Evolutionary conservation across 2,797 vertebrate species (phyloP).

Genomic region (Cynodonichthys magdalenae): DNA sequence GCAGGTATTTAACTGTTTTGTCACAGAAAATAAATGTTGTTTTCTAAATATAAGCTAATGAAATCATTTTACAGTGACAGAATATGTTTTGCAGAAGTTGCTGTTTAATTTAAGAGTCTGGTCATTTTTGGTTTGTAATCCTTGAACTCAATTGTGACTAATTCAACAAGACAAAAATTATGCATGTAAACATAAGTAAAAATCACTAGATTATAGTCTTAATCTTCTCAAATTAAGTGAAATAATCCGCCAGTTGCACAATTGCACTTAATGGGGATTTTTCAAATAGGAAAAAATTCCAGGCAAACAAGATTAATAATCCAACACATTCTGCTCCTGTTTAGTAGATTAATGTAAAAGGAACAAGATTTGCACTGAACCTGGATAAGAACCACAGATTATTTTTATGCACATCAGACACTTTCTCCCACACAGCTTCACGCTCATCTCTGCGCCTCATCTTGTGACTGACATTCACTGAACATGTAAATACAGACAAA

Average conservation of each 20-base stretch:
- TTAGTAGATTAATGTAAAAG: no score
- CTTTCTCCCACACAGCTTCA: constrained; percentile 1
- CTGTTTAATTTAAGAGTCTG: not conserved
- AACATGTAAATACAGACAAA: constrained; percentile 44
- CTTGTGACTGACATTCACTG: constrained; percentile 27
- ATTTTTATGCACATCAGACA: not conserved
- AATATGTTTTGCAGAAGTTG: not conserved
- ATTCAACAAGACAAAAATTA: not conserved
- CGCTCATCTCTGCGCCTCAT: not conserved
- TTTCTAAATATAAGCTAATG: no score
- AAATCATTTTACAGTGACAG: not conserved
- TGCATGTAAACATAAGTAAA: not conserved
- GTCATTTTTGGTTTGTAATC: constrained; percentile 8
- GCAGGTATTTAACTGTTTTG: no score
- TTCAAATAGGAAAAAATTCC: no score
- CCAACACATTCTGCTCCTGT: no score
- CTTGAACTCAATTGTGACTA: no score
- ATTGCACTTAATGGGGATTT: no score
- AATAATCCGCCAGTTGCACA: no score
- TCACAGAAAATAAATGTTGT: no score
- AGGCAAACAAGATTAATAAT: no score
- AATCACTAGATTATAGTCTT: no score
- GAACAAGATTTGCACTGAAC: not conserved
- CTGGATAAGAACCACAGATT: not conserved
- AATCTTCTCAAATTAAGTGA: no score